Evolutionary conservation across 2,797 vertebrate genomes (phyloP).

Genomic region (Acropternis orthonyx): DNA sequence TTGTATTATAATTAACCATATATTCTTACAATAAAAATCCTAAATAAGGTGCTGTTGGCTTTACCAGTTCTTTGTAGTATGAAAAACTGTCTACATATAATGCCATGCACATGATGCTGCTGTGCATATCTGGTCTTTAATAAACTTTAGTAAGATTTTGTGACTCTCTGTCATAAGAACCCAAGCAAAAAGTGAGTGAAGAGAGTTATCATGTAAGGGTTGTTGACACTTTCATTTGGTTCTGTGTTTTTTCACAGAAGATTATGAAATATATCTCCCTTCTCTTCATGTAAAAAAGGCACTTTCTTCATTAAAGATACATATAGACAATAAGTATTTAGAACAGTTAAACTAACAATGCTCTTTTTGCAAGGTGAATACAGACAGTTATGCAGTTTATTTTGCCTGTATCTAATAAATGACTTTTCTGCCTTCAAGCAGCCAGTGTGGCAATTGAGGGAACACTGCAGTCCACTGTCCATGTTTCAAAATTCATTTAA

Average conservation of each 20-base stretch:
- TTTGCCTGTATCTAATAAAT: neutral
- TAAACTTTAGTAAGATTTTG: neutral
- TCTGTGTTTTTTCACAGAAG: neutral
- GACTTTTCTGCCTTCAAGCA: neutral
- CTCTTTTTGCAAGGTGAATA: neutral
- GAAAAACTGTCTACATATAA: neutral
- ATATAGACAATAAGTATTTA: neutral
- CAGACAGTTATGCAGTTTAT: neutral
- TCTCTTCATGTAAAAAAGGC: neutral
- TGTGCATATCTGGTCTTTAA: neutral
- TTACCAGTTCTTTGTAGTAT: neutral
- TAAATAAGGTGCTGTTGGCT: neutral
- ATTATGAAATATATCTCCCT: neutral
- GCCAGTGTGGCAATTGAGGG: neutral
- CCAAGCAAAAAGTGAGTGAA: neutral
- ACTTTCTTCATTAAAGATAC: neutral
- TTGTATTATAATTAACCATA: neutral
- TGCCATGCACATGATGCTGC: neutral
- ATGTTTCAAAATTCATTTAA: neutral
- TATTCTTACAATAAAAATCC: neutral
- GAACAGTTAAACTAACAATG: neutral
- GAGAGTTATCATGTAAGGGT: neutral
- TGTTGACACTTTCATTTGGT: neutral
- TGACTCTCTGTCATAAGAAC: neutral
- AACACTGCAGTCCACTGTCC: neutral